A percentile compares a stretch with the other conserved stretches of the same genome.
Evolutionary conservation across 2,113 vertebrate species (phyloP).

Genomic region (Melanerpes aurifrons): DNA sequence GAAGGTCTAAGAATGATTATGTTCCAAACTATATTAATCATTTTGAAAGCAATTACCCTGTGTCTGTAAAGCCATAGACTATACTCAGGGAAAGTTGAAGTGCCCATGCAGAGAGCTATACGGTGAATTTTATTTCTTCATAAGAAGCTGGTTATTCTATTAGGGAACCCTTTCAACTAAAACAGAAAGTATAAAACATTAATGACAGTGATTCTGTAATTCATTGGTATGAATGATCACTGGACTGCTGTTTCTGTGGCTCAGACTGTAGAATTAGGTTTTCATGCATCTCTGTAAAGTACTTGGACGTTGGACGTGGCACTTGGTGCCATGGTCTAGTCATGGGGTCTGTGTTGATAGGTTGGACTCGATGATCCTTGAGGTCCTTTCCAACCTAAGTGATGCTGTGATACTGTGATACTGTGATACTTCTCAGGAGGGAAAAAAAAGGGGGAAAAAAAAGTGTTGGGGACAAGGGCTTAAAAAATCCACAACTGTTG

Average conservation of each 20-base stretch:
- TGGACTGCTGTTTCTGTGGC: background rate
- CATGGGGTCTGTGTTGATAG: no score
- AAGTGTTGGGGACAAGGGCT: background rate
- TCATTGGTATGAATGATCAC: background rate
- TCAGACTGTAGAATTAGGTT: background rate
- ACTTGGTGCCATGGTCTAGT: no score
- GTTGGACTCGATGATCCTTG: no score
- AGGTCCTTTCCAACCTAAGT: no score
- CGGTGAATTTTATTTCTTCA: background rate
- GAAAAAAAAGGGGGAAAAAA: background rate
- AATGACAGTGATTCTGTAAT: background rate
- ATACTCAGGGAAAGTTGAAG: background rate
- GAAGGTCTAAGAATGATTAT: background rate
- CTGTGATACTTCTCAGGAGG: no score
- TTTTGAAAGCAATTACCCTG: background rate
- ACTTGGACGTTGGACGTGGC: no score
- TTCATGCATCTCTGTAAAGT: background rate
- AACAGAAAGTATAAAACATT: background rate
- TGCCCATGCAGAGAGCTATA: background rate
- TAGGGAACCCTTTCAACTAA: background rate
- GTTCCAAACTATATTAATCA: background rate
- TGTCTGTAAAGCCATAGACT: background rate
- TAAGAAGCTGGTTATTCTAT: background rate
- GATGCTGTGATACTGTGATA: no score
- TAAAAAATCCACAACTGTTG: background rate